Base-by-base conservation (phyloP, 2,113 vertebrate genomes). In the Triplophysa siluroides region DNA sequence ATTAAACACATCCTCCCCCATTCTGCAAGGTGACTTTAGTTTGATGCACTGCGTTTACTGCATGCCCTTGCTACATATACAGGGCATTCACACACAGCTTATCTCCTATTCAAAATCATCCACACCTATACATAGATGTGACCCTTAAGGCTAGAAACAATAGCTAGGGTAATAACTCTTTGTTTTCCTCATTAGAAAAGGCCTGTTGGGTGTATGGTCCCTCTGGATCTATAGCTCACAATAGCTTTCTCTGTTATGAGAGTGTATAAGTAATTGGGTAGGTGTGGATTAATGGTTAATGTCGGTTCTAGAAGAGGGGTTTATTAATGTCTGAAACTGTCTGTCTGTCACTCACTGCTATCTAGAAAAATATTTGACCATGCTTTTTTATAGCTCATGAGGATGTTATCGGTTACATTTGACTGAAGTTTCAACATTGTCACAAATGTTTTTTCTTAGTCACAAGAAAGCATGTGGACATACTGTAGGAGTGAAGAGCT, bases 121-220 rank as follows among this genome's bases (percentile, higher is more conserved):
- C 26, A 13, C n/a, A 71, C 50, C 5, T n/a, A 2, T 69, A 52
- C 16, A n/a, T 38, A n/a, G 50, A n/a, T 26, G 8, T 70, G 8
- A 52, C 18, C 68, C 68, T 54, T 47, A 72, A 45, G 56, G n/a
- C 54, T 9, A n/a, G 8, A 58, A 58, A 61, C 71, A 24, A 43
- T 61, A 45, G 11, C 11, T 9, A 58, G 10, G 56, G 24, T 61
- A 23, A 24, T 74, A 45, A 12, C 29, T 21, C 33, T 18, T 43
- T 74, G 33, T 73, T 70, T 71, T 54, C 14, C 8, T 71, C 10
- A 10, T 54, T 54, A 54, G 29, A 29, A 16, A 52, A 19, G n/a
- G 16, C 47, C 68, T 26, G 9, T 16, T 54, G 68, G 50, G 23
- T 4, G 19, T 54, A 8, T 71, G 21, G 68, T 54, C 45, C 45